Evolutionary conservation across 2,113 vertebrate genomes (phyloP).

Genomic region (Romanogobio albipinnatus): DNA sequence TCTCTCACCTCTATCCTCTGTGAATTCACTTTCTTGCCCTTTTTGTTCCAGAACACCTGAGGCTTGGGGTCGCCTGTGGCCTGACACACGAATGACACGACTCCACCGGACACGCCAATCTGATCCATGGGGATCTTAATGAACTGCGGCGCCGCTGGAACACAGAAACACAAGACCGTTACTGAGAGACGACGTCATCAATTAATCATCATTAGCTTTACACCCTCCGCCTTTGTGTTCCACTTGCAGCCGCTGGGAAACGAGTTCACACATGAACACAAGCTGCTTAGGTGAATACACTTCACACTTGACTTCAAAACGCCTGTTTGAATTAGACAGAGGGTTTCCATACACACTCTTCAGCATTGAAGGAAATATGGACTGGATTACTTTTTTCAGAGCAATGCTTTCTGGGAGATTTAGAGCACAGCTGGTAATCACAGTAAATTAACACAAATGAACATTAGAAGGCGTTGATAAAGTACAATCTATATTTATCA

Average conservation of each 20-base stretch:
- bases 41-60: conserved; percentile 96
- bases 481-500: no score
- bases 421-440: no score
- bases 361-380: neutral
- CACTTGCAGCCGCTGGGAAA: no score
- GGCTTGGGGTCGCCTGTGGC: conserved; percentile 92
- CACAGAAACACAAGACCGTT: neutral
- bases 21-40: conserved; percentile 98
- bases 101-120: conserved; percentile 95
- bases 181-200: neutral
- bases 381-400: neutral
- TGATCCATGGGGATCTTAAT: conserved; percentile 93
- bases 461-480: no score
- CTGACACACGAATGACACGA: conserved; percentile 97
- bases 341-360: no score
- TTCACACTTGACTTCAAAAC: no score
- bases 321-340: no score
- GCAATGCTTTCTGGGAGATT: no score
- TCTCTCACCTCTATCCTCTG: conserved; percentile 94
- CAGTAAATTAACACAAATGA: no score
- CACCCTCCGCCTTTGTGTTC: no score
- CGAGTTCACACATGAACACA: no score
- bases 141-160: conserved; percentile 83
- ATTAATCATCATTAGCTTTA: neutral
- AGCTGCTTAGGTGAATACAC: no score